These are phyloP conservation scores for Rhagoletis pomonella DNA, from an alignment of 1,140 invertebrate species.

Conservation along the genomic window DNA sequence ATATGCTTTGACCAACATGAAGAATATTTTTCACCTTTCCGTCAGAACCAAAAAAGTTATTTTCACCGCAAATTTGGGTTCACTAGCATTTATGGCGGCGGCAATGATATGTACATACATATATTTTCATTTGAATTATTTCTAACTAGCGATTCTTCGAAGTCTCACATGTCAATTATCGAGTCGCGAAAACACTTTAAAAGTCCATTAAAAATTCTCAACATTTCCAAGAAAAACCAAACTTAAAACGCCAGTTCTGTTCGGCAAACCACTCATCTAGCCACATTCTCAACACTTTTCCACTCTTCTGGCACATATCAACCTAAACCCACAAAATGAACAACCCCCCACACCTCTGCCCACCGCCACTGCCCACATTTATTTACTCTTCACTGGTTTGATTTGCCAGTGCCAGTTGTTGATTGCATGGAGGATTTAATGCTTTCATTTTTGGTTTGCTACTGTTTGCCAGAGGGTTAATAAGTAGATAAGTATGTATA, in stretches of 20 bases:
- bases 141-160: neutral
- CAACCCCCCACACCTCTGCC: neutral
- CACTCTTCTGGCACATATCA: constrained; percentile 8
- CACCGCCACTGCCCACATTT: neutral
- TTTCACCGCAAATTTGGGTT: no score
- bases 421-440: constrained; percentile 45
- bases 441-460: constrained; percentile 27
- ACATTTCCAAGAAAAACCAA: constrained; percentile 5
- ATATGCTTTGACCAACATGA: no score
- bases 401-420: constrained; percentile 33
- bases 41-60: no score
- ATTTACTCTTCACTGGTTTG: constrained; percentile 51
- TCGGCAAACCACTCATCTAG: neutral
- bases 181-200: constrained; percentile 15
- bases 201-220: neutral
- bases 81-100: no score
- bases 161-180: constrained; percentile 23
- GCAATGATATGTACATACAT: no score
- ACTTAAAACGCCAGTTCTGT: neutral
- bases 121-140: no score
- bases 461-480: constrained; percentile 36
- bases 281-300: neutral
- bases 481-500: neutral
- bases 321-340: neutral
- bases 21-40: no score